A percentile compares a stretch with the other conserved stretches of the same genome.
phyloP scores from a whole-genome alignment of 2,797 vertebrate species.

The Sphenodon punctatus region DNA sequence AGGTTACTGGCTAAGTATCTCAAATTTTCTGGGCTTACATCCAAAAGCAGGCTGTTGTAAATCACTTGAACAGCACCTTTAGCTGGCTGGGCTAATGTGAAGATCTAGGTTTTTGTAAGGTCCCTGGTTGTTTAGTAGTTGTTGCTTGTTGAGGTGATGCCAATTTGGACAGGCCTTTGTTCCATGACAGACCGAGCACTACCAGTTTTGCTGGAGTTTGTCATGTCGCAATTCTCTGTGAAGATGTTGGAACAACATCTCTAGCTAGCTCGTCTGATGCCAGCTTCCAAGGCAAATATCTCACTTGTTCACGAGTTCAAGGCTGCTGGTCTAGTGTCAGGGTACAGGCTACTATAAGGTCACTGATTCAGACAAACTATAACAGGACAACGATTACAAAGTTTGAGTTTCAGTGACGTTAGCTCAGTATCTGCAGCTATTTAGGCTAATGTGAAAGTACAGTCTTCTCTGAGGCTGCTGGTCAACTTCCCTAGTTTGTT shows the following conservation, averaged over 20 bases:
- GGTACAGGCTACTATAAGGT: background rate
- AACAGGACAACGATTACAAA: background rate
- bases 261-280: background rate
- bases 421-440: background rate
- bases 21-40: background rate
- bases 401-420: background rate
- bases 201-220: background rate
- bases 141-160: background rate
- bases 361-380: background rate
- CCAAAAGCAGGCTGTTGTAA: background rate
- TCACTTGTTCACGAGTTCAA: background rate
- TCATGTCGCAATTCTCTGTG: background rate
- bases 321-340: background rate
- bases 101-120: accelerated
- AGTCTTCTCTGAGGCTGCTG: no score
- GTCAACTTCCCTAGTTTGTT: no score
- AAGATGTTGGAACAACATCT: background rate
- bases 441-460: accelerated
- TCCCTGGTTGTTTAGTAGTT: accelerated
- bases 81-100: background rate
- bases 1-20: background rate
- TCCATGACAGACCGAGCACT: background rate
- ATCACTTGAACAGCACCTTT: background rate
- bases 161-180: background rate
- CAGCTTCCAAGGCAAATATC: background rate